Percentiles rank a stretch among this genome's conserved stretches.
phyloP scores from a whole-genome alignment of 2,888 invertebrate genomes.

The Drepana falcataria region DNA sequence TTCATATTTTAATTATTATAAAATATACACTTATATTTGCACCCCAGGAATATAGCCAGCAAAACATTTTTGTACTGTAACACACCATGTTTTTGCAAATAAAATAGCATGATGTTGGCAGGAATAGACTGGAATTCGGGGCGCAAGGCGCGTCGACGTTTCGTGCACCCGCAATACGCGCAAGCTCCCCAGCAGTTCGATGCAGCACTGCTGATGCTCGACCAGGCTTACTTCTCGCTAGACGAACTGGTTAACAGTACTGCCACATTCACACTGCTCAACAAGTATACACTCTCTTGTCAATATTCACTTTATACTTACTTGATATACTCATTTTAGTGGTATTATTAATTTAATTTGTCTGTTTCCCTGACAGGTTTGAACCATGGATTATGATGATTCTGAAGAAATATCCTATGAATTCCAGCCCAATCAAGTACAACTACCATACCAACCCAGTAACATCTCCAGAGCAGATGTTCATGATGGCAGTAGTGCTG shows the following conservation, averaged over 20 bases:
- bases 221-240: slow-evolving; percentile 11
- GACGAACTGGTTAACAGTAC: slow-evolving; percentile 18
- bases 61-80: no score
- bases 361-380: neutral
- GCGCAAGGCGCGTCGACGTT: neutral
- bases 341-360: no score
- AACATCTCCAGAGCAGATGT: slow-evolving; percentile 14
- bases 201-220: slow-evolving; percentile 15
- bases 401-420: neutral
- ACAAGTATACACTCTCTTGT: neutral
- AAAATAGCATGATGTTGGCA: neutral
- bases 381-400: neutral
- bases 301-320: no score
- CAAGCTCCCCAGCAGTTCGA: slow-evolving; percentile 16
- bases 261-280: slow-evolving; percentile 8
- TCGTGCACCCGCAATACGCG: neutral
- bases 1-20: no score
- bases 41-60: no score
- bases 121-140: slow-evolving; percentile 1
- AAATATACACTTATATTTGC: no score
- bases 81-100: no score
- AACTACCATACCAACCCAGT: slow-evolving; percentile 2
- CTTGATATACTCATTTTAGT: no score
- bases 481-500: slow-evolving; percentile 17
- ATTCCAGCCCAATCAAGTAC: neutral